Evolutionary conservation across 2,113 vertebrate genomes (phyloP).

Genomic region (Lagopus muta): DNA sequence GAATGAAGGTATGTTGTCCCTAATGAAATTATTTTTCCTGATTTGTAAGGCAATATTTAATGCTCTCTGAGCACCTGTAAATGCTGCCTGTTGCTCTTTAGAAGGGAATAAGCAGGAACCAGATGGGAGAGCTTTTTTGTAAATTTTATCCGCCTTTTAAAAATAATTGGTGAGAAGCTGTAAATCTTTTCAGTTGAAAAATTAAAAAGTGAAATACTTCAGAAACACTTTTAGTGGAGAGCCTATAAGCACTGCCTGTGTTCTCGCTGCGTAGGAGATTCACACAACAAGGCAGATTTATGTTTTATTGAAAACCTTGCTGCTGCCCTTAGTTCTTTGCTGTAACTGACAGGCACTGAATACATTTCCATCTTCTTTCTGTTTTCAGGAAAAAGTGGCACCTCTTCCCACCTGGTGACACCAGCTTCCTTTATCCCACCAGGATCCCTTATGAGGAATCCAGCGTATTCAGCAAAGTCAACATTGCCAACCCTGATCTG

Average conservation of each 20-base stretch:
- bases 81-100: background rate
- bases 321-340: conserved; percentile 54
- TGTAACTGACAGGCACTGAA: conserved; percentile 33
- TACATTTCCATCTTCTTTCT: conserved; percentile 55
- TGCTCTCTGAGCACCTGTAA: conserved; percentile 40
- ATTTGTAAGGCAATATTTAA: conserved; percentile 21
- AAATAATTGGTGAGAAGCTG: conserved; percentile 57
- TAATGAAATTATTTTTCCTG: background rate
- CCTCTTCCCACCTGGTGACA: conserved; percentile 93
- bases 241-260: conserved; percentile 52
- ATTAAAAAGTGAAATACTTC: conserved; percentile 62
- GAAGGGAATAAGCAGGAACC: conserved; percentile 2
- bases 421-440: conserved; percentile 89
- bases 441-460: conserved; percentile 98
- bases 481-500: conserved; percentile 86
- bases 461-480: conserved; percentile 94
- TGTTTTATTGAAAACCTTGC: conserved; percentile 68
- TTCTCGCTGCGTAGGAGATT: conserved; percentile 57
- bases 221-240: conserved; percentile 48
- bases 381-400: conserved; percentile 92
- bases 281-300: conserved; percentile 51
- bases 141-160: conserved; percentile 44
- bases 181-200: conserved; percentile 65
- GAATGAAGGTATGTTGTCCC: background rate
- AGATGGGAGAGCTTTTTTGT: conserved; percentile 31